Conservation (phyloP, 2,797 vertebrate genomes). For the Anas capensis region DNA sequence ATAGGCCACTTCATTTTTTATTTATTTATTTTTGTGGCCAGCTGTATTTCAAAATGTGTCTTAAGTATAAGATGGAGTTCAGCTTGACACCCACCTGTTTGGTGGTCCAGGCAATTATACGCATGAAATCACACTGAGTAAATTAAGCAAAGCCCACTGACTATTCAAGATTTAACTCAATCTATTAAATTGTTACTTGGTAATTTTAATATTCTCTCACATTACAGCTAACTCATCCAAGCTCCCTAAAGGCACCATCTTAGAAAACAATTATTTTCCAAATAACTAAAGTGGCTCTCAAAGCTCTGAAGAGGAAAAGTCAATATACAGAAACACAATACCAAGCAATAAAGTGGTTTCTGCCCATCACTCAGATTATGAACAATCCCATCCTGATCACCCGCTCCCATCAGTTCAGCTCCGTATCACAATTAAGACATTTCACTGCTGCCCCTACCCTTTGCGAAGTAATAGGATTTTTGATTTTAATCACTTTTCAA, state of each 20-base stretch:
- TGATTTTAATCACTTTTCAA: not conserved
- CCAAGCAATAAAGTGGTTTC: not conserved
- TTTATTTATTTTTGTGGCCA: not conserved
- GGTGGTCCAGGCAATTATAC: not conserved
- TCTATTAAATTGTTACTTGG: not conserved
- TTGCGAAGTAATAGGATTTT: not conserved
- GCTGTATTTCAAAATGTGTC: not conserved
- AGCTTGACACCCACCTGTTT: not conserved
- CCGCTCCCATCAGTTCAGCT: not conserved
- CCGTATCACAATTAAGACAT: fast-evolving
- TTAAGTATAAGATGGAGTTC: not conserved
- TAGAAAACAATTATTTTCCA: not conserved
- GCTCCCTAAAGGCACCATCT: not conserved
- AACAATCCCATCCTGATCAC: not conserved
- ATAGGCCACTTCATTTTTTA: not conserved
- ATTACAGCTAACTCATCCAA: not conserved
- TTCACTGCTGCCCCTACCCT: not conserved
- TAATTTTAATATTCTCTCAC: not conserved
- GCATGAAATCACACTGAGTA: not conserved
- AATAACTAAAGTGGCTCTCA: not conserved
- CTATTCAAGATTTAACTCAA: not conserved
- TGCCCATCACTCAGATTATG: not conserved
- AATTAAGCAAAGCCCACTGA: not conserved
- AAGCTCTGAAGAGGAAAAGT: not conserved
- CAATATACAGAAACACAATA: not conserved